A percentile compares a stretch with the other conserved stretches of the same genome.
phyloP scores from a whole-genome alignment of 1,140 invertebrate genomes.

The Araneus ventricosus region DNA sequence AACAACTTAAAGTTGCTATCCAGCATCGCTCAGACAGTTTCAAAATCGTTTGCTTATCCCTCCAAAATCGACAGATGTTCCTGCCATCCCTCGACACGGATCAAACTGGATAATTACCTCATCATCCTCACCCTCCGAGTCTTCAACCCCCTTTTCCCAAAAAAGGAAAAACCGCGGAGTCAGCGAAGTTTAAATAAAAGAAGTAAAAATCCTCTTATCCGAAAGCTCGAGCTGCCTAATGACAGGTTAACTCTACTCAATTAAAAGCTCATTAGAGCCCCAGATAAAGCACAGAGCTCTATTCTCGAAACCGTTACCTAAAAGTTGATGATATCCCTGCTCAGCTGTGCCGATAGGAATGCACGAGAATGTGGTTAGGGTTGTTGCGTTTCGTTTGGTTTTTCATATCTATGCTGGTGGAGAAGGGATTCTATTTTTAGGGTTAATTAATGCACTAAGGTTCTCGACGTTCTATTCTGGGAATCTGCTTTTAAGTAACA shows the following conservation, averaged over 20 bases:
- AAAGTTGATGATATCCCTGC: neutral
- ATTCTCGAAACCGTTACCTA: neutral
- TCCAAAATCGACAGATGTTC: neutral
- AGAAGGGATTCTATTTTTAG: neutral
- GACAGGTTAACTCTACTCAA: neutral
- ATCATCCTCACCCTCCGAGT: neutral
- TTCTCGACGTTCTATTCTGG: neutral
- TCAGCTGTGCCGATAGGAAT: neutral
- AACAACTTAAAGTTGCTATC: too few relatives aligned
- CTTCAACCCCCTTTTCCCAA: neutral
- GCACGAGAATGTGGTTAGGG: neutral
- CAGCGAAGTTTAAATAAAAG: neutral
- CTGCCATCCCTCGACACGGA: neutral
- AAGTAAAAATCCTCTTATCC: neutral
- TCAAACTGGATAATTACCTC: neutral
- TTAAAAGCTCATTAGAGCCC: neutral
- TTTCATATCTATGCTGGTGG: neutral
- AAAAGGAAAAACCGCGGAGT: neutral
- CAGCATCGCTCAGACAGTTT: neutral
- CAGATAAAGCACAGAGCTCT: neutral
- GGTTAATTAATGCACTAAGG: neutral
- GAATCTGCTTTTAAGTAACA: neutral
- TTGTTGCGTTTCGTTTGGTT: neutral
- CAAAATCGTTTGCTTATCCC: neutral
- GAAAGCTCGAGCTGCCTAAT: neutral